A percentile compares a stretch with the other conserved stretches of the same genome.
Conservation (phyloP, 1,140 invertebrate species). For the Parasteatoda tepidariorum region DNA sequence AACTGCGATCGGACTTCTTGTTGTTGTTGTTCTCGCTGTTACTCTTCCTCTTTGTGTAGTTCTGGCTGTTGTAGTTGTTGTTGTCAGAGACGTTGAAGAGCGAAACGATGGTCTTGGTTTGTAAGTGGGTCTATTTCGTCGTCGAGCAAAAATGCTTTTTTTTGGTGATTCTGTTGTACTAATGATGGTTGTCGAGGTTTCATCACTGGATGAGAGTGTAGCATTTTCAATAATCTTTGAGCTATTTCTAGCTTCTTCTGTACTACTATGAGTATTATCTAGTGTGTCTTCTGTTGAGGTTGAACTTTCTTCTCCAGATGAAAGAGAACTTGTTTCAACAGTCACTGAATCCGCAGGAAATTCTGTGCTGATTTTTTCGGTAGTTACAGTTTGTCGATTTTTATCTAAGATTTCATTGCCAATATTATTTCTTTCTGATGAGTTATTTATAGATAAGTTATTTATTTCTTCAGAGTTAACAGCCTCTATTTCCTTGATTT, state of each 20-base stretch:
- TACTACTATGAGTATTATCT: background rate
- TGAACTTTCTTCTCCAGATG: background rate
- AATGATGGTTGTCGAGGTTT: slow-evolving; percentile 26
- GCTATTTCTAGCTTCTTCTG: background rate
- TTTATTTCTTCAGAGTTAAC: background rate
- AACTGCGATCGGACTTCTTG: background rate
- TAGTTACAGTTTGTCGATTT: background rate
- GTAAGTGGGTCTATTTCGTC: slow-evolving; percentile 40
- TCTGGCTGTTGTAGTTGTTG: slow-evolving; percentile 10
- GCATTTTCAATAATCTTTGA: slow-evolving; percentile 11
- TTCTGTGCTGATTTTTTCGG: background rate
- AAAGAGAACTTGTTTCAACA: too few species aligned
- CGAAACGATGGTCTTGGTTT: slow-evolving; percentile 44
- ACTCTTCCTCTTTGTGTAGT: background rate
- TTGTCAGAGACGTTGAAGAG: slow-evolving; percentile 25
- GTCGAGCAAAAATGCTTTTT: slow-evolving; percentile 25
- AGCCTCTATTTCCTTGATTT: background rate
- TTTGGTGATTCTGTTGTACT: slow-evolving; percentile 16
- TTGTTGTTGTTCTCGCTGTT: slow-evolving; percentile 1
- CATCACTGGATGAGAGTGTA: background rate
- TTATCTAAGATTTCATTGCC: background rate
- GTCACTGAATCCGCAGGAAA: background rate
- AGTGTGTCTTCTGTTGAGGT: background rate
- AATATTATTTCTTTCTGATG: too few species aligned
- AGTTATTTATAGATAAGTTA: background rate